Evolutionary conservation across 1,140 invertebrate genomes (phyloP).

Genomic region (Pteromalus puparum): DNA sequence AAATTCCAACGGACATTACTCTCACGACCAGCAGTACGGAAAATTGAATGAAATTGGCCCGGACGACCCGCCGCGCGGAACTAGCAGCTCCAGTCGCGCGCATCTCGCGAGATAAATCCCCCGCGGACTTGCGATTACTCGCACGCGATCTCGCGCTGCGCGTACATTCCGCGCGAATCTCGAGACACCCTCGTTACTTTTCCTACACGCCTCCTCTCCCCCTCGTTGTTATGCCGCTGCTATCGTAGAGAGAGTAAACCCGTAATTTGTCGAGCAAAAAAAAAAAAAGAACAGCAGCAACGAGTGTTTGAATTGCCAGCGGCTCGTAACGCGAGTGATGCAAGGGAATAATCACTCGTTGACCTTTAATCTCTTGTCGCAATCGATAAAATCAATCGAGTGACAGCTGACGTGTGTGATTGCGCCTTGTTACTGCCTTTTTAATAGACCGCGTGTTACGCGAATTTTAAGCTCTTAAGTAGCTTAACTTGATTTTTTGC

Average conservation of each 20-base stretch:
- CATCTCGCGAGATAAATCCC: not conserved
- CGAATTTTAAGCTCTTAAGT: not conserved
- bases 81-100: not conserved
- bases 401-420: not conserved
- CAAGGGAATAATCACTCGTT: constrained; percentile 47
- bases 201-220: not conserved
- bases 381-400: constrained; percentile 45
- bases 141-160: constrained; percentile 62
- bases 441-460: constrained; percentile 17
- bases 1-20: not conserved
- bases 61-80: not conserved
- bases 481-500: constrained; percentile 1
- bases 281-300: not conserved
- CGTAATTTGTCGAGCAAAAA: not conserved
- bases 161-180: constrained; percentile 50
- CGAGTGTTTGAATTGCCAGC: not conserved
- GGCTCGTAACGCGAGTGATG: constrained; percentile 45
- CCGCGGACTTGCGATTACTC: constrained; percentile 58
- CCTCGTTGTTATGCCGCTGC: not conserved
- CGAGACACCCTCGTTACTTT: not conserved
- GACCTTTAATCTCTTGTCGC: constrained; percentile 31
- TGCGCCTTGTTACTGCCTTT: not conserved
- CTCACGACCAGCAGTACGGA: not conserved
- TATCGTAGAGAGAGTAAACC: not conserved
- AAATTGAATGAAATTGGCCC: constrained; percentile 19